Percentiles rank a stretch among this genome's conserved stretches.
Conservation (phyloP, 2,113 vertebrate species). For the Murina feae region DNA sequence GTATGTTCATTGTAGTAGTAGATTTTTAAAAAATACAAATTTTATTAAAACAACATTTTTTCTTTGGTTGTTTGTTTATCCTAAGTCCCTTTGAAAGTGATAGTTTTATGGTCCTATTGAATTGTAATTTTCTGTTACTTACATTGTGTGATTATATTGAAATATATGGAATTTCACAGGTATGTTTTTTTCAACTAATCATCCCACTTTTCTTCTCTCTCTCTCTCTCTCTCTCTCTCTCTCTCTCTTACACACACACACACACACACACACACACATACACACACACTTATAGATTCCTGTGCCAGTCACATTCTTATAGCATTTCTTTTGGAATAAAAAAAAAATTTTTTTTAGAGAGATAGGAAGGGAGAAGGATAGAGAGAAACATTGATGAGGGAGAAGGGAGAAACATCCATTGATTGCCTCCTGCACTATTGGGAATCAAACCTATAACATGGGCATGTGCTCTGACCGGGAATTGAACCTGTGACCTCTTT, state of each 20-base stretch:
- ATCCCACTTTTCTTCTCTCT: background rate
- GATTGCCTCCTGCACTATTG: too few relatives aligned
- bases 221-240: too few relatives aligned
- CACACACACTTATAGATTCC: background rate
- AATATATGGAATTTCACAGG: background rate
- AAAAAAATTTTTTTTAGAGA: too few relatives aligned
- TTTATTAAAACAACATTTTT: background rate
- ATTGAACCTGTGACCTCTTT: too few relatives aligned
- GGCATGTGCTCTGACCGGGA: too few relatives aligned
- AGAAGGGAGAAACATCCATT: too few relatives aligned
- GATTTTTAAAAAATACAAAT: background rate
- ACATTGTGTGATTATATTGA: background rate
- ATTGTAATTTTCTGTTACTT: background rate
- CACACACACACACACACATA: background rate
- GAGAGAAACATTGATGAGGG: too few relatives aligned
- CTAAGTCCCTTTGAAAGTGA: background rate
- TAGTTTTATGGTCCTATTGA: constrained; percentile 14
- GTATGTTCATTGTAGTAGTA: background rate
- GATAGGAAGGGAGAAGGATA: too few relatives aligned
- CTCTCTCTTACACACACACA: background rate
- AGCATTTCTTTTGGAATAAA: background rate
- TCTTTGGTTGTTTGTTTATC: background rate
- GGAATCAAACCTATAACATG: too few relatives aligned
- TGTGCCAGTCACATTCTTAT: background rate
- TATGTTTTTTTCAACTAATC: background rate